Conservation (phyloP, 2,888 invertebrate genomes). For the Cryptocephalus moraei region DNA sequence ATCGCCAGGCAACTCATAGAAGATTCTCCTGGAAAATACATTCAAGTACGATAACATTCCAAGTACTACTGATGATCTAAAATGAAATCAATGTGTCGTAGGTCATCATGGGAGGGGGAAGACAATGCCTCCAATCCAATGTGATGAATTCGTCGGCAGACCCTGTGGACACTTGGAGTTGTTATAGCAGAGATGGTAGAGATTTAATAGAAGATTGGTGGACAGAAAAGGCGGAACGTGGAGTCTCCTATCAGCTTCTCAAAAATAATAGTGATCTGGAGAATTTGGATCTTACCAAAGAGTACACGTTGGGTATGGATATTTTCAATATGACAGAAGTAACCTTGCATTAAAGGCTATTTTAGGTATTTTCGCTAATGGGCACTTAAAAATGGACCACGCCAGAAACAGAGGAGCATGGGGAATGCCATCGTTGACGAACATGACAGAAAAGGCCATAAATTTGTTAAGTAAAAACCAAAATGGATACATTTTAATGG, state of each 20-base stretch:
- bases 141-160: constrained; percentile 42
- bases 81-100: constrained; percentile 1
- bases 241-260: constrained; percentile 49
- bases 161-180: constrained; percentile 38
- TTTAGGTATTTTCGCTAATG: constrained; percentile 67
- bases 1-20: constrained; percentile 76
- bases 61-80: neutral
- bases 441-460: constrained; percentile 72
- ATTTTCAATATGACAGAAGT: neutral
- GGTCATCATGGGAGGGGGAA: constrained; percentile 81
- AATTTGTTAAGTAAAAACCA: constrained; percentile 53
- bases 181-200: constrained; percentile 60
- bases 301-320: constrained; percentile 62
- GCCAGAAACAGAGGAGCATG: constrained; percentile 51
- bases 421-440: constrained; percentile 67
- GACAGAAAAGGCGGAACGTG: constrained; percentile 37
- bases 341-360: neutral
- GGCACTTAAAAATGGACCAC: constrained; percentile 65
- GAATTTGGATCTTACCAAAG: constrained; percentile 48
- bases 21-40: constrained; percentile 63
- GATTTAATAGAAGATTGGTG: constrained; percentile 67
- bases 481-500: constrained; percentile 66
- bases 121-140: constrained; percentile 54
- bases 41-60: constrained; percentile 38
- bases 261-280: constrained; percentile 57